phyloP scores from a whole-genome alignment of 2,113 vertebrate genomes.

The Dermatemys mawii region DNA sequence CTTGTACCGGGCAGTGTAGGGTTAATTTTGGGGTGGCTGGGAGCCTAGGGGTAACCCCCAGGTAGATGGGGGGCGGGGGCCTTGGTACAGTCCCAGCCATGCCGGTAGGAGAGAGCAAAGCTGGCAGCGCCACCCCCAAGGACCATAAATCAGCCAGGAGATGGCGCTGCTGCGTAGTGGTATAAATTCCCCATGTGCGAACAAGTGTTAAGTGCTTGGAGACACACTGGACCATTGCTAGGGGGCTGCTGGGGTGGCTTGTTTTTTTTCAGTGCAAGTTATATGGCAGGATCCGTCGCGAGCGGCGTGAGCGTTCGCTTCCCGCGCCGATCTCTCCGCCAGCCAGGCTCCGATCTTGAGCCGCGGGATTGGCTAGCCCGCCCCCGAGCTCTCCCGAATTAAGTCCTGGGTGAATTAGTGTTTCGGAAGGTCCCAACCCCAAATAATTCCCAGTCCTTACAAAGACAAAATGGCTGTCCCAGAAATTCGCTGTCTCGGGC shows the following conservation, averaged over 20 bases:
- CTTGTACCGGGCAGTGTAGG: too few relatives aligned
- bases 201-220: background rate
- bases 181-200: background rate
- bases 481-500: too few relatives aligned
- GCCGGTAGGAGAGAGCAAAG: background rate
- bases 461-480: background rate
- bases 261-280: background rate
- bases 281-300: background rate
- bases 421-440: background rate
- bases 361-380: too few relatives aligned
- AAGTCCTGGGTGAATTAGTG: background rate
- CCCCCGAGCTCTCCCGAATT: background rate
- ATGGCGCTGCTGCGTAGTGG: background rate
- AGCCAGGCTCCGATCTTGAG: background rate
- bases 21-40: too few relatives aligned
- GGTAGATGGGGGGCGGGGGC: too few relatives aligned
- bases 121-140: background rate
- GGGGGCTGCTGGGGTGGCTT: too few relatives aligned
- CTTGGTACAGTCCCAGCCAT: too few relatives aligned
- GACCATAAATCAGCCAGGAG: background rate
- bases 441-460: background rate
- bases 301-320: background rate
- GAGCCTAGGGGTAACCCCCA: too few relatives aligned
- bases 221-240: background rate
- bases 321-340: too few relatives aligned